These are phyloP conservation scores for Drosophila borborema DNA, from an alignment of 2,888 invertebrate species.

Conservation along the genomic window DNA sequence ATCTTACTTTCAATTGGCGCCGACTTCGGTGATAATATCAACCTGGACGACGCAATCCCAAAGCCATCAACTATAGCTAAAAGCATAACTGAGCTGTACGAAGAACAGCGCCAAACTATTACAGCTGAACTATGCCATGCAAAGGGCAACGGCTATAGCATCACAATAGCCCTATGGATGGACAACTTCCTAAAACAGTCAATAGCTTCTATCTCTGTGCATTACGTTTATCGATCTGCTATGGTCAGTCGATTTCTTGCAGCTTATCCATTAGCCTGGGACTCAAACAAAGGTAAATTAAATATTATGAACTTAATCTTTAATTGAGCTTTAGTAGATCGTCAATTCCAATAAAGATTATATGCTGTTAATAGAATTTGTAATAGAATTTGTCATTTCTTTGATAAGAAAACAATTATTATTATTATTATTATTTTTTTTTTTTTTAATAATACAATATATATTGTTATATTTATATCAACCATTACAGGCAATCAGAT, in stretches of 20 bases:
- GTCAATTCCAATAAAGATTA: no score
- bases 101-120: neutral
- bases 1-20: neutral
- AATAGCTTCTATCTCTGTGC: neutral
- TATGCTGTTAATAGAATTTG: no score
- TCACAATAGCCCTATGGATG: neutral
- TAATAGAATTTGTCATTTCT: no score
- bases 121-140: neutral
- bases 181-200: neutral
- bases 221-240: neutral
- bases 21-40: neutral
- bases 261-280: neutral
- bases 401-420: neutral
- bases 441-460: no score
- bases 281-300: neutral
- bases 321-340: no score
- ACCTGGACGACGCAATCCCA: neutral
- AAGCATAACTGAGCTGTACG: neutral
- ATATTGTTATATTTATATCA: neutral
- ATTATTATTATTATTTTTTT: no score
- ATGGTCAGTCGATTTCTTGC: constrained; percentile 1
- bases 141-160: constrained; percentile 1
- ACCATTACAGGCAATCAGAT: neutral
- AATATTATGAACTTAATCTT: neutral
- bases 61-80: neutral